Base-by-base conservation (phyloP, 2,888 invertebrate species). In the Oligia strigilis region DNA sequence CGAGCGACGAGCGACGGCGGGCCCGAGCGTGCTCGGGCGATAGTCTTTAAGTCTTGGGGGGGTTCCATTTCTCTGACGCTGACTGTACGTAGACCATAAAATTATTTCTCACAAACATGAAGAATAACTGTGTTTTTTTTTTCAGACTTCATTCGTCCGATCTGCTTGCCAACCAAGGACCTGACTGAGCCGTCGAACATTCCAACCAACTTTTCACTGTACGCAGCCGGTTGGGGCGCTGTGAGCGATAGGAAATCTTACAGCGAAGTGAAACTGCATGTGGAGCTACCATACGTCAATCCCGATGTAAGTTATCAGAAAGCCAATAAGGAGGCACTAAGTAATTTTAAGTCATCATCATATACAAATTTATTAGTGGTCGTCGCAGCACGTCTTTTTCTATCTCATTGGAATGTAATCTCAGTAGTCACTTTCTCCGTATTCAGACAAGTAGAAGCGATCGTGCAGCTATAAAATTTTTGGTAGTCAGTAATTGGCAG, bases 181-280 rank as follows among this genome's bases (percentile, higher is more conserved):
- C 23, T 81, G 67, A 89, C 89, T 5, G 43, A n/a, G 19, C 70
- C 87, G 0, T 66, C 60, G 19, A 84, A 78, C 36, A 11, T 49
- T 11, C 81, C 83, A 0, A n/a, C 2, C 6, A 85, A 86, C 69
- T 80, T 88, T 23, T 73, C 75, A 8, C 14, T 87, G 17, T 87
- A 65, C 36, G 83, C 84, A 11, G 88, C 91, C 89, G 66, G 96
- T 93, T 89, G 78, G 80, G 90, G 88, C 0, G 87, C 85, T 11
- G 86, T 82, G 23, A 88, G 81, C 69, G 96, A 88, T 82, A 90
- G 36, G 90, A 94, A 81, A 5, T 80, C 85, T 0, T 90, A 69
- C 36, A 95, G 94, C 82, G 80, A 90, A 14, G 62, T 93, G 8
- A 95, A 95, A 80, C 87, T 92, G 17, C 92, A 94, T 65, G 92